Evolutionary conservation across 2,888 invertebrate genomes (phyloP).

Genomic region (Oconnorella tubifera): DNA sequence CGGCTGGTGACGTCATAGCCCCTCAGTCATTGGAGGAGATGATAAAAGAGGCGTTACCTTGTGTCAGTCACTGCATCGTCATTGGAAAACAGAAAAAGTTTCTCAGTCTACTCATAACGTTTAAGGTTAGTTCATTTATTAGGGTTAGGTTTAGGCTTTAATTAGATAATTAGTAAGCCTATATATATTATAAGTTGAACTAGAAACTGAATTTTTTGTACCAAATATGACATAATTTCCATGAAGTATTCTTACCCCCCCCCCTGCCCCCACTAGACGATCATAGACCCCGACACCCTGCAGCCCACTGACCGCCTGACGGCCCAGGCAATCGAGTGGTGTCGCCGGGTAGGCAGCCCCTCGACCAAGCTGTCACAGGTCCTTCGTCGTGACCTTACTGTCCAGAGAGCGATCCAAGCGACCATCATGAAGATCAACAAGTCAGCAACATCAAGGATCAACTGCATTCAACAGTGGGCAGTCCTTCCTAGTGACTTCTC

Average conservation of each 20-base stretch:
- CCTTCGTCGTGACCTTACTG: constrained; percentile 43
- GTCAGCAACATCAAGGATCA: constrained; percentile 78
- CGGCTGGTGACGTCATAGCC: constrained; percentile 85
- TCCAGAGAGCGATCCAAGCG: constrained; percentile 71
- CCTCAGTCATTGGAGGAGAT: constrained; percentile 82
- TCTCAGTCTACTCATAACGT: constrained; percentile 74
- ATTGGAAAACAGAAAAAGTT: constrained; percentile 84
- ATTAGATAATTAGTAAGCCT: no score
- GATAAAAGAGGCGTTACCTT: constrained; percentile 70
- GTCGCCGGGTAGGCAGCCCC: constrained; percentile 47
- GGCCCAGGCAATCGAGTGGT: no score
- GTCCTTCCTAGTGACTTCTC: constrained; percentile 83
- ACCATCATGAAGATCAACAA: constrained; percentile 69
- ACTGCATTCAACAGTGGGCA: constrained; percentile 80
- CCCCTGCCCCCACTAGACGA: no score
- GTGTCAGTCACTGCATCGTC: constrained; percentile 75
- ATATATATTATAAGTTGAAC: no score
- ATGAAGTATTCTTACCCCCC: no score
- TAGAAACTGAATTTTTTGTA: no score
- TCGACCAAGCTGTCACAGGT: constrained; percentile 69
- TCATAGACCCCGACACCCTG: no score
- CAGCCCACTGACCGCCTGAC: no score
- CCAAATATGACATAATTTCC: no score
- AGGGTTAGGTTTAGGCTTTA: no score
- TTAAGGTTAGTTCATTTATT: no score